phyloP scores from a whole-genome alignment of 1,140 invertebrate species.

The Caenorhabditis inopinata region DNA sequence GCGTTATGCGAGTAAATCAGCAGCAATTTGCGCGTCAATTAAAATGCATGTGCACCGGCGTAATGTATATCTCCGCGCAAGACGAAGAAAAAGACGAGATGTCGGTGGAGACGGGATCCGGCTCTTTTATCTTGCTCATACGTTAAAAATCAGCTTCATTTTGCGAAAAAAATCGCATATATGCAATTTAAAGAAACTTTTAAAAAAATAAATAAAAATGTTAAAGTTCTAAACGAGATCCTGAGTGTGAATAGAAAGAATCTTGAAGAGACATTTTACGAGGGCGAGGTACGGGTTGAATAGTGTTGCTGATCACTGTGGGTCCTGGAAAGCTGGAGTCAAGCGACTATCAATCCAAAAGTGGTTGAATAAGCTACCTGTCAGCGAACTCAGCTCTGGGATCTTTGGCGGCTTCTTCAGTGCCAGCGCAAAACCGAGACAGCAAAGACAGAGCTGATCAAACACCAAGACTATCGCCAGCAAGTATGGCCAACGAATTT shows the following conservation, averaged over 20 bases:
- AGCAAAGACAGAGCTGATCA: slow-evolving; percentile 83
- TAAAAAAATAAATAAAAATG: background rate
- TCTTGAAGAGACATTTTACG: slow-evolving; percentile 37
- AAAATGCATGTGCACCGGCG: too few relatives aligned
- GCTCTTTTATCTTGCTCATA: too few relatives aligned
- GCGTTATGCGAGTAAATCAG: too few relatives aligned
- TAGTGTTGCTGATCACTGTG: background rate
- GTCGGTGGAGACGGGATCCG: too few relatives aligned
- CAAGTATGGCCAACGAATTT: slow-evolving; percentile 89
- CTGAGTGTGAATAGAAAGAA: slow-evolving; percentile 8
- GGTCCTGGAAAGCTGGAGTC: slow-evolving; percentile 28
- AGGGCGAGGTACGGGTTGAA: slow-evolving; percentile 28
- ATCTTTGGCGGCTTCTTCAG: slow-evolving; percentile 74
- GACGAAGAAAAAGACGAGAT: too few relatives aligned
- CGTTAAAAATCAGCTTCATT: slow-evolving; percentile 8
- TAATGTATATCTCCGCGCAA: too few relatives aligned
- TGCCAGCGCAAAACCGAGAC: slow-evolving; percentile 86
- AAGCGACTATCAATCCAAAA: too few relatives aligned
- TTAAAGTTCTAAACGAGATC: slow-evolving; percentile 26
- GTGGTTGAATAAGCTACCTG: too few relatives aligned
- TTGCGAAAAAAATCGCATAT: background rate
- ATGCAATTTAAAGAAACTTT: too few relatives aligned
- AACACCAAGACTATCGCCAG: slow-evolving; percentile 86
- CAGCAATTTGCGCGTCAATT: too few relatives aligned
- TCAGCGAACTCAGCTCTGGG: slow-evolving; percentile 23